phyloP scores from a whole-genome alignment of 2,797 vertebrate genomes.

The Sebastiscus albofasciatus region DNA sequence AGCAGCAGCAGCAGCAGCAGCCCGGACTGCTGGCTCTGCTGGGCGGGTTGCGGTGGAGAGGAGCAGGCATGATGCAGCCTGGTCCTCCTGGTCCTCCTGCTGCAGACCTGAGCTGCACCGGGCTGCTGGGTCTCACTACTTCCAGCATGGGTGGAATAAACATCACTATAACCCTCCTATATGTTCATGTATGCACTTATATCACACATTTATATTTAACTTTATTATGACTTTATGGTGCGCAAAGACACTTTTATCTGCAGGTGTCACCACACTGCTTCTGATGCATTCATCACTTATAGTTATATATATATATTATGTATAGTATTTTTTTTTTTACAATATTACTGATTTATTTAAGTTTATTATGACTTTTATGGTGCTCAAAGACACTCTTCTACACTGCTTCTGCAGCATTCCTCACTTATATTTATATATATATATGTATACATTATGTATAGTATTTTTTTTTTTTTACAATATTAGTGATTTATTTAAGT shows the following conservation, averaged over 20 bases:
- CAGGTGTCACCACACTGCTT: accelerated
- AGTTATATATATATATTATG: too few species aligned
- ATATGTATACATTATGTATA: background rate
- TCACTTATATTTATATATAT: too few species aligned
- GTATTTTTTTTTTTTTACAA: background rate
- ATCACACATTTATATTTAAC: background rate
- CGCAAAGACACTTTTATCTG: background rate
- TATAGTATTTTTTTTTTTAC: background rate
- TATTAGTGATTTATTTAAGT: background rate
- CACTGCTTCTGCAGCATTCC: background rate
- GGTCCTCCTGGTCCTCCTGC: background rate
- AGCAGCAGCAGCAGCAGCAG: too few species aligned
- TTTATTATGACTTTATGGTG: background rate
- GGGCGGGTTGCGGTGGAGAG: slow-evolving; percentile 32
- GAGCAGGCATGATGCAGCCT: slow-evolving; percentile 39
- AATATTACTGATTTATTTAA: too few species aligned
- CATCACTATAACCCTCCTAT: background rate
- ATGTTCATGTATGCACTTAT: background rate
- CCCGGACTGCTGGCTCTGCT: slow-evolving; percentile 20
- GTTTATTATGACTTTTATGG: background rate
- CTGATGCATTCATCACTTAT: background rate
- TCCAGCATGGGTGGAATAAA: background rate
- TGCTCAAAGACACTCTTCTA: background rate
- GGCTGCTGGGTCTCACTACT: slow-evolving; percentile 3
- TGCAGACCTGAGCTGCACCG: slow-evolving; percentile 18